These are phyloP conservation scores for Microctonus brassicae DNA, from an alignment of 2,888 invertebrate species.

Conservation along the genomic window DNA sequence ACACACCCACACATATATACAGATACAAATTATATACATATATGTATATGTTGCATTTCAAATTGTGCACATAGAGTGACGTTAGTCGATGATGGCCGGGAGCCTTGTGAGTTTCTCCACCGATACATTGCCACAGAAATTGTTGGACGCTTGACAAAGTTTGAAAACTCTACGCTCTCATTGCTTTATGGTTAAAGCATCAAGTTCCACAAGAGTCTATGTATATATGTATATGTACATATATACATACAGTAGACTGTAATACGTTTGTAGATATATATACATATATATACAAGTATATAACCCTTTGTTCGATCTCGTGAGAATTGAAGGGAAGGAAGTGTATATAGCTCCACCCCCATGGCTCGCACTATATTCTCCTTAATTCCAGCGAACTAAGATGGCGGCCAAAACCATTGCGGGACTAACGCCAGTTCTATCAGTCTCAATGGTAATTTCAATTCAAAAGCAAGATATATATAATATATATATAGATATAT, in stretches of 20 bases:
- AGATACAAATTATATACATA: not conserved
- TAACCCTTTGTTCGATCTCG: not conserved
- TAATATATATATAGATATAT: constrained; percentile 32
- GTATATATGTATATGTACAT: constrained; percentile 4
- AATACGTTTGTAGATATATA: no score
- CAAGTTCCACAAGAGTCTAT: constrained; percentile 34
- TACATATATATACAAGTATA: not conserved
- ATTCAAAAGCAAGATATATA: constrained; percentile 8
- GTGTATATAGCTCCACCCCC: not conserved
- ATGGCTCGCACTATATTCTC: not conserved
- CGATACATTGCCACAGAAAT: constrained; percentile 20
- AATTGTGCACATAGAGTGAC: constrained; percentile 41
- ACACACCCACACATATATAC: not conserved
- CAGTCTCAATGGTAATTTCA: not conserved
- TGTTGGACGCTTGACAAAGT: constrained; percentile 8
- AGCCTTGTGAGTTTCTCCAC: constrained; percentile 1
- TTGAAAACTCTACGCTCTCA: constrained; percentile 5
- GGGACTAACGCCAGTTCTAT: constrained; percentile 14
- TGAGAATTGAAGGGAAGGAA: not conserved
- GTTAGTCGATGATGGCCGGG: constrained; percentile 32
- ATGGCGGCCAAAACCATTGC: constrained; percentile 20
- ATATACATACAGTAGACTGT: no score
- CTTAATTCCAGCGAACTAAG: constrained; percentile 29
- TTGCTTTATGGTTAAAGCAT: constrained; percentile 1
- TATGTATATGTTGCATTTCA: constrained; percentile 39